These are phyloP conservation scores for Pelusios castaneus DNA, from an alignment of 2,113 vertebrate species.

Conservation along the genomic window DNA sequence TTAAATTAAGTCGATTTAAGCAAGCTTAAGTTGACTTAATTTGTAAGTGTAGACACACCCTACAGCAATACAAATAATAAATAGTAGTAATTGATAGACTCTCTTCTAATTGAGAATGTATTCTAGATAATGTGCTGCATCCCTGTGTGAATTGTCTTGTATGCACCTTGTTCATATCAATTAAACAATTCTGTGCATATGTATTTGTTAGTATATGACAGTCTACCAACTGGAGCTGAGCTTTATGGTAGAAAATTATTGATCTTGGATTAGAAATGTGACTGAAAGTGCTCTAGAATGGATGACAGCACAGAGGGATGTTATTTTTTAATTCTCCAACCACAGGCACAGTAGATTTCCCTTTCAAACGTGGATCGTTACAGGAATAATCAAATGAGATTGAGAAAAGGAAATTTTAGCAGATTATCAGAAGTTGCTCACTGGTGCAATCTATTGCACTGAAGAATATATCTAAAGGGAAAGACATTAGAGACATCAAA, in stretches of 20 bases:
- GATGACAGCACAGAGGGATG: neutral
- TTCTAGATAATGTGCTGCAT: neutral
- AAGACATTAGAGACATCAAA: neutral
- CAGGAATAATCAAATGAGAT: neutral
- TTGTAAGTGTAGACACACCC: too few species aligned
- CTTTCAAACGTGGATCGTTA: neutral
- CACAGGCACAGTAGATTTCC: neutral
- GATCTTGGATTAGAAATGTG: neutral
- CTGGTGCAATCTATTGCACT: neutral
- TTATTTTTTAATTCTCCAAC: neutral
- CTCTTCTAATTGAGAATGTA: fast-evolving
- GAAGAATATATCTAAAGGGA: neutral
- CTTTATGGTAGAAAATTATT: neutral
- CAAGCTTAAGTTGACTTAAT: too few species aligned
- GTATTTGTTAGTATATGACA: neutral
- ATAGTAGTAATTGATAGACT: neutral
- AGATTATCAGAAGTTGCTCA: neutral
- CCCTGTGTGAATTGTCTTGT: neutral
- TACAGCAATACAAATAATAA: neutral
- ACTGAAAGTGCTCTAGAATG: neutral
- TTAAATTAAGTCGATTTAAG: too few species aligned
- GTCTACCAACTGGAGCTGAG: neutral
- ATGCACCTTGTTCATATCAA: neutral
- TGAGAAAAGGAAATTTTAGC: neutral
- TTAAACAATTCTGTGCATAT: neutral